phyloP scores from a whole-genome alignment of 2,113 vertebrate species.

The Petromus typicus region DNA sequence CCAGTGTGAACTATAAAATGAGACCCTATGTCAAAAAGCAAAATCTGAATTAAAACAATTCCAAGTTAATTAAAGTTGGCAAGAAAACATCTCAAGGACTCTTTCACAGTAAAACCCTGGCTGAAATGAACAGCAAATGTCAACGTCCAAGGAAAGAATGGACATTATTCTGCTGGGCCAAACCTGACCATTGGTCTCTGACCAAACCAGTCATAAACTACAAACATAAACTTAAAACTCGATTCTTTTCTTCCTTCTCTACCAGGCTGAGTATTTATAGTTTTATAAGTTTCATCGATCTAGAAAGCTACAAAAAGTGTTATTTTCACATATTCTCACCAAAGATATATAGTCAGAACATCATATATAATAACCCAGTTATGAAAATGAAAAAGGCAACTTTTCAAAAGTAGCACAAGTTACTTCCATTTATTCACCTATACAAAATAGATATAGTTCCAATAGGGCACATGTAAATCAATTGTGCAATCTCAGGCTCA shows the following conservation, averaged over 20 bases:
- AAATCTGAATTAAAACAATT: conserved; percentile 1
- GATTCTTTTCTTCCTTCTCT: background rate
- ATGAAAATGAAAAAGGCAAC: conserved; percentile 16
- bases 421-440: background rate
- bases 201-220: background rate
- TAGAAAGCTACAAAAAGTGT: conserved; percentile 6
- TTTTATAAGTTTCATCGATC: conserved; percentile 6
- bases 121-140: background rate
- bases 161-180: background rate
- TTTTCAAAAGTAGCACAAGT: conserved; percentile 58
- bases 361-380: conserved; percentile 2
- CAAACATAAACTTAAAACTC: background rate
- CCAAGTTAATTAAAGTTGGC: background rate
- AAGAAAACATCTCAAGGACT: background rate
- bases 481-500: background rate
- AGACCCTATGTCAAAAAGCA: background rate
- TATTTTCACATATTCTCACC: conserved; percentile 28
- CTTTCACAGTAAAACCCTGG: background rate
- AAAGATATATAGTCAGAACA: conserved; percentile 35
- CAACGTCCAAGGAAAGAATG: background rate
- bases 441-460: background rate
- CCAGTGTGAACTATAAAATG: too few relatives aligned
- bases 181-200: background rate
- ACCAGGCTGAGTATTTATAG: background rate
- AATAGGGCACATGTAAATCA: background rate